Evolutionary conservation across 2,888 invertebrate species (phyloP).

Genomic region (Drosophila heteroneura): DNA sequence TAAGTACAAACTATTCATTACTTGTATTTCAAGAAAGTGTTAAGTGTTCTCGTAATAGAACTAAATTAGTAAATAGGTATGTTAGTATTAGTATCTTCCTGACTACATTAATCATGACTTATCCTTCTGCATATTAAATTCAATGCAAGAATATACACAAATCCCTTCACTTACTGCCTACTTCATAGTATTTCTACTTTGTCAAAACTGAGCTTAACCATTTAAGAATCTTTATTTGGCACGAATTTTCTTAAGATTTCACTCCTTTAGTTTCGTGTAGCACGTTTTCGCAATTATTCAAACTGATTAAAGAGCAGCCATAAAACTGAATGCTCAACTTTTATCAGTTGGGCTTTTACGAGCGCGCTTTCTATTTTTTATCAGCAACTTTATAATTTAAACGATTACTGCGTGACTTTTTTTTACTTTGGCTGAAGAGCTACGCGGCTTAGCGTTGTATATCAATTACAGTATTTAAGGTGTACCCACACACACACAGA

Average conservation of each 20-base stretch:
- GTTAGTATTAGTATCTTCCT: neutral
- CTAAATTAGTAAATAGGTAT: neutral
- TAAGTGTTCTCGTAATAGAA: too few relatives aligned
- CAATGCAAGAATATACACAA: neutral
- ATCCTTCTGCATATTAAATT: neutral
- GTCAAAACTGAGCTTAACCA: neutral
- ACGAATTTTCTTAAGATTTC: conserved; percentile 1
- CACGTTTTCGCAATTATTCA: conserved; percentile 81
- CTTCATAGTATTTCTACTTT: neutral
- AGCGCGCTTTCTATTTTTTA: conserved; percentile 56
- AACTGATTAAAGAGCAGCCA: conserved; percentile 68
- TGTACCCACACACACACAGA: conserved; percentile 15
- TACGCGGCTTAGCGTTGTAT: conserved; percentile 48
- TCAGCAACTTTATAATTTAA: conserved; percentile 68
- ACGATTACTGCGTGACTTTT: conserved; percentile 69
- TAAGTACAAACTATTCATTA: neutral
- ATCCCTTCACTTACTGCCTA: neutral
- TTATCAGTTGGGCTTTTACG: conserved; percentile 66
- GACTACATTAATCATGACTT: neutral
- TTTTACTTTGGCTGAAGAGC: conserved; percentile 1
- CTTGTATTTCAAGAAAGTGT: neutral
- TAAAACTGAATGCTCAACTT: conserved; percentile 68
- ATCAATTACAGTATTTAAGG: conserved; percentile 71
- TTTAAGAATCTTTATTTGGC: conserved; percentile 5
- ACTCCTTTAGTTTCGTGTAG: conserved; percentile 27